Conservation (phyloP, 2,113 vertebrate genomes). For the Scomber japonicus region DNA sequence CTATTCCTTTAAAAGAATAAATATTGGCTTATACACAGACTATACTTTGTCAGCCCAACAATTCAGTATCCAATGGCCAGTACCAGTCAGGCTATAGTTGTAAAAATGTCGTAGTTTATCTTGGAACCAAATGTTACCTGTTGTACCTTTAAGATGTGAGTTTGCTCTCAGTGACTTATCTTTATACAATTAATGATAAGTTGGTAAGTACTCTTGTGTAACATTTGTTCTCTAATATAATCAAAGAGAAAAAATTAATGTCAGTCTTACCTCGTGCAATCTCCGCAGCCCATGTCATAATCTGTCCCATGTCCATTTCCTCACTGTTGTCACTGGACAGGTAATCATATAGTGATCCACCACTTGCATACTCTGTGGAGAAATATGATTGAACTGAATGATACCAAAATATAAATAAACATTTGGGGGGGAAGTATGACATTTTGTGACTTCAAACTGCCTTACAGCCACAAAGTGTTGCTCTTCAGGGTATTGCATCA, state of each 20-base stretch:
- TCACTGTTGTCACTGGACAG: constrained; percentile 96
- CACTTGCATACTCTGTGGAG: constrained; percentile 92
- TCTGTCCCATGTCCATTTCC: constrained; percentile 96
- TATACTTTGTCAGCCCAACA: not conserved
- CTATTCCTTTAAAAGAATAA: too few relatives aligned
- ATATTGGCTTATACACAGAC: too few relatives aligned
- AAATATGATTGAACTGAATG: constrained; percentile 15
- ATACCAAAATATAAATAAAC: not conserved
- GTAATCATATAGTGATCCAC: constrained; percentile 96
- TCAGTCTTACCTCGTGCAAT: constrained; percentile 93
- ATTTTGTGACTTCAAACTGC: not conserved
- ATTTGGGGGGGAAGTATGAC: not conserved
- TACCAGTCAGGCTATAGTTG: too few relatives aligned
- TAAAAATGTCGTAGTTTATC: too few relatives aligned
- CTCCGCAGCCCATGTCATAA: constrained; percentile 97
- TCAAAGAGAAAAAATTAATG: not conserved
- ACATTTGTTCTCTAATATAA: not conserved
- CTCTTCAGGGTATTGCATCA: constrained; percentile 20
- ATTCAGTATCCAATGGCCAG: too few relatives aligned
- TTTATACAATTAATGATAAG: too few relatives aligned
- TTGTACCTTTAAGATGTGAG: not conserved
- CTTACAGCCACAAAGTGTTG: constrained; percentile 2
- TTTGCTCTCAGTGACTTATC: too few relatives aligned
- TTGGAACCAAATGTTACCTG: not conserved
- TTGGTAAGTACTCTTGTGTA: too few relatives aligned